phyloP scores from a whole-genome alignment of 2,888 invertebrate genomes.

The Trisateles emortualis region DNA sequence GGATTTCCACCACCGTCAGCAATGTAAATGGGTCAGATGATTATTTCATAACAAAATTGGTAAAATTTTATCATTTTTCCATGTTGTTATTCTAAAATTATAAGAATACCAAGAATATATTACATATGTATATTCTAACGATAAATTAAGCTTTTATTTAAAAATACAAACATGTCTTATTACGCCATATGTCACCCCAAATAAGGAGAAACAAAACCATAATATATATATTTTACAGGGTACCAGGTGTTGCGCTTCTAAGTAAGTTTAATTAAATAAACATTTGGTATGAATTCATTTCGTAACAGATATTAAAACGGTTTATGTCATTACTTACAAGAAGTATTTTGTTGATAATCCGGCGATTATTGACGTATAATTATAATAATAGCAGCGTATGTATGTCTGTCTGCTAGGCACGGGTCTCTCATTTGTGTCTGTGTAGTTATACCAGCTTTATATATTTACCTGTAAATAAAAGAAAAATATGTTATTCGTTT shows the following conservation, averaged over 20 bases:
- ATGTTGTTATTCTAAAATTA: too few relatives aligned
- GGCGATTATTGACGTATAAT: too few relatives aligned
- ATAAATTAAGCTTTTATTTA: not conserved
- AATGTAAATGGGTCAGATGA: too few relatives aligned
- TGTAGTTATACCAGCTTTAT: not conserved
- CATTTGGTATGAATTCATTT: slow-evolving; percentile 37
- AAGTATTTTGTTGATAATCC: too few relatives aligned
- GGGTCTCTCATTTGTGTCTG: too few relatives aligned
- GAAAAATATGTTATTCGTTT: not conserved
- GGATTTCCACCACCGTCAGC: too few relatives aligned
- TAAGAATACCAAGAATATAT: too few relatives aligned
- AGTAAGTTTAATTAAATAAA: slow-evolving; percentile 44
- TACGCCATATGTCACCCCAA: slow-evolving; percentile 19
- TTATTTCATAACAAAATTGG: too few relatives aligned
- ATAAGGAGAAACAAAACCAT: slow-evolving; percentile 24
- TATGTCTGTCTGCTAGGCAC: too few relatives aligned
- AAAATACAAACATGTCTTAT: not conserved
- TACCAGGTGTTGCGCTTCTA: slow-evolving; percentile 25
- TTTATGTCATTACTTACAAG: not conserved
- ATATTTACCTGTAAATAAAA: not conserved
- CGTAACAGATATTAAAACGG: slow-evolving; percentile 31
- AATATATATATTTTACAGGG: slow-evolving; percentile 31
- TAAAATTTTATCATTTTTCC: too few relatives aligned
- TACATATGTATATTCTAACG: too few relatives aligned
- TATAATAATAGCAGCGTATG: too few relatives aligned